Conservation (phyloP, 2,113 vertebrate species). For the Mus pahari region DNA sequence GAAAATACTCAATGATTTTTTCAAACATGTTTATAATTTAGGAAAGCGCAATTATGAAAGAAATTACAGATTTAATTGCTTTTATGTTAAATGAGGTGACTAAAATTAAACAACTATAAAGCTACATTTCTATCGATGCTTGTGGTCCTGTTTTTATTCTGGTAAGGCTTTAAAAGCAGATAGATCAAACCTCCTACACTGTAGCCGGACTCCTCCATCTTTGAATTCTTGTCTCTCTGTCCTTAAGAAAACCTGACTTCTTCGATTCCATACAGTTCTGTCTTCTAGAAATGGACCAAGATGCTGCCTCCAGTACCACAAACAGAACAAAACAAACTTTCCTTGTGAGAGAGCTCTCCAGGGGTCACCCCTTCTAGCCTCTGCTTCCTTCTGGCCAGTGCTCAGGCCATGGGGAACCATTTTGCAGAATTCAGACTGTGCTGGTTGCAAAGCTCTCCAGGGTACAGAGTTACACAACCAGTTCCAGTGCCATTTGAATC, state of each 20-base stretch:
- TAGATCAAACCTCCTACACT: not conserved
- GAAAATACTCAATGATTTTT: not conserved
- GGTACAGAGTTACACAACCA: conserved; percentile 60
- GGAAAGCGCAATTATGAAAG: conserved; percentile 19
- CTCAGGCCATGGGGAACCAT: not conserved
- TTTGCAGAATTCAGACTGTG: not conserved
- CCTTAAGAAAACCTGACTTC: conserved; percentile 23
- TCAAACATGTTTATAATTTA: not conserved
- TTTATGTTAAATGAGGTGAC: conserved; percentile 18
- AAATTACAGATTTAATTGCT: conserved; percentile 34
- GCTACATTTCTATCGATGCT: not conserved
- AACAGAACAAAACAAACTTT: conserved; percentile 15
- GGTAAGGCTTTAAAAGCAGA: conserved; percentile 1
- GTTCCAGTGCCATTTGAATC: conserved; percentile 60
- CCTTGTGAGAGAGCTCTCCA: not conserved
- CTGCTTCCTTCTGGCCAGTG: conserved; percentile 49
- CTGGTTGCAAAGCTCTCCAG: conserved; percentile 42
- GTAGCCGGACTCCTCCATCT: not conserved
- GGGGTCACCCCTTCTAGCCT: conserved; percentile 39
- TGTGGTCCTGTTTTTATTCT: not conserved
- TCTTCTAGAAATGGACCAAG: conserved; percentile 37
- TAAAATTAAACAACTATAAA: conserved; percentile 3
- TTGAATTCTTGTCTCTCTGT: not conserved
- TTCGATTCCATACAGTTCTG: conserved; percentile 15
- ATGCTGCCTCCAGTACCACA: conserved; percentile 40